A percentile compares a stretch with the other conserved stretches of the same genome.
phyloP scores from a whole-genome alignment of 2,888 invertebrate species.

The Agrochola litura region DNA sequence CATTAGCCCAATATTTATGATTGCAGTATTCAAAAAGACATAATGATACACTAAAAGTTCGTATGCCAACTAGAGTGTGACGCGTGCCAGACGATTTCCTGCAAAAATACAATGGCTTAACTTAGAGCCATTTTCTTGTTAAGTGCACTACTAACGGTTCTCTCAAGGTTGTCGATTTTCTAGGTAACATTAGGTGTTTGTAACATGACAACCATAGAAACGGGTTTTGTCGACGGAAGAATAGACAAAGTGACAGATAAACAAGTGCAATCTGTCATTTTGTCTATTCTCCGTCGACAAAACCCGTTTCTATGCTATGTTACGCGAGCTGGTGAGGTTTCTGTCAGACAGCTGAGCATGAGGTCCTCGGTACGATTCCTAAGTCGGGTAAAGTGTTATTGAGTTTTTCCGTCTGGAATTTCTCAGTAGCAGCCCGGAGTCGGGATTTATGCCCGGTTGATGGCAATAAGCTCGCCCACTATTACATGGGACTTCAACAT shows the following conservation, averaged over 20 bases:
- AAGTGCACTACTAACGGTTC: slow-evolving; percentile 36
- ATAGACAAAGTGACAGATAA: too few relatives aligned
- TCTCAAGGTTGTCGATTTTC: slow-evolving; percentile 14
- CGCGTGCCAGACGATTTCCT: slow-evolving; percentile 41
- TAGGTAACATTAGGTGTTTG: neutral
- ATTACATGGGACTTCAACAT: too few relatives aligned
- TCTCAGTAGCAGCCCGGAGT: too few relatives aligned
- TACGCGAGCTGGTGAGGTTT: neutral
- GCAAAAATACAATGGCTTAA: slow-evolving; percentile 51
- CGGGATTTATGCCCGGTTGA: too few relatives aligned
- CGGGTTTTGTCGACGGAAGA: too few relatives aligned
- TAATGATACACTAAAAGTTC: slow-evolving; percentile 37
- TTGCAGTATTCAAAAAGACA: slow-evolving; percentile 25
- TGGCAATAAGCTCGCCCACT: too few relatives aligned
- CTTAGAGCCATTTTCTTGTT: slow-evolving; percentile 47
- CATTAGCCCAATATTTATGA: slow-evolving; percentile 38
- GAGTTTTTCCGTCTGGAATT: too few relatives aligned
- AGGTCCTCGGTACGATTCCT: too few relatives aligned
- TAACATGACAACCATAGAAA: too few relatives aligned
- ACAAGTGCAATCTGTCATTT: too few relatives aligned
- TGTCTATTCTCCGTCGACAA: too few relatives aligned
- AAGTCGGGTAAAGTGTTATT: neutral
- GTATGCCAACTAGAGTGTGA: slow-evolving; percentile 63
- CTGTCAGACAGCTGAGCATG: neutral
- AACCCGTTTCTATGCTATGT: too few relatives aligned